These are phyloP conservation scores for Decapterus maruadsi DNA, from an alignment of 2,797 vertebrate genomes.

Conservation along the genomic window DNA sequence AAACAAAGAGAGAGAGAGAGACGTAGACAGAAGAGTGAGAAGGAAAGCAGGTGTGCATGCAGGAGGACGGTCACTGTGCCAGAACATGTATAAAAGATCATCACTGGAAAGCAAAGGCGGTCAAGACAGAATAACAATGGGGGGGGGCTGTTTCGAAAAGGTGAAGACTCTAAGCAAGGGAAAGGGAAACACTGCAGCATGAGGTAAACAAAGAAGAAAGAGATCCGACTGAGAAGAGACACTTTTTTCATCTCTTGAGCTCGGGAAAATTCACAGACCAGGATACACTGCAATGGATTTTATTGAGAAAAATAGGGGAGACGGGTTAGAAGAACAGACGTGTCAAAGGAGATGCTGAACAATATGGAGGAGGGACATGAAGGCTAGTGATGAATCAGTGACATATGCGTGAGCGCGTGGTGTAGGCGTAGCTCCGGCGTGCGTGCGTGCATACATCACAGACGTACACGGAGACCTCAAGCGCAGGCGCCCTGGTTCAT, in stretches of 20 bases:
- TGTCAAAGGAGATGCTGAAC: constrained; percentile 10
- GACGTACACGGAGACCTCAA: constrained; percentile 20
- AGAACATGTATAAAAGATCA: constrained; percentile 42
- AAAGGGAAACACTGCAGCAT: constrained; percentile 5
- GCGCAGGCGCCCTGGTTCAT: constrained; percentile 56
- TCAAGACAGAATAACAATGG: constrained; percentile 73
- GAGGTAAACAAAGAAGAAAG: constrained; percentile 40
- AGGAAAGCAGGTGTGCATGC: constrained; percentile 26
- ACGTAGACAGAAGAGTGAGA: constrained; percentile 24
- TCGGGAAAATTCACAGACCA: constrained; percentile 16
- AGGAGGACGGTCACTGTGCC: constrained; percentile 30
- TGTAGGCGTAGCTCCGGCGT: neutral
- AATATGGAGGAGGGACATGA: constrained; percentile 19
- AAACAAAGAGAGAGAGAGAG: constrained; percentile 4
- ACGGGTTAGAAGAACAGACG: constrained; percentile 7
- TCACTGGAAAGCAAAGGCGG: constrained; percentile 50
- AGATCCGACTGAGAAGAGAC: constrained; percentile 5
- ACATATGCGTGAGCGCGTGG: constrained; percentile 13
- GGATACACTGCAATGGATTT: constrained; percentile 2
- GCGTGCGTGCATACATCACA: neutral
- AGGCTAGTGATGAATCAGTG: constrained; percentile 20
- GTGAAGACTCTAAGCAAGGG: constrained; percentile 10
- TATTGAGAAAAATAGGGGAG: constrained; percentile 59
- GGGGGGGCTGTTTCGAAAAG: constrained; percentile 21
- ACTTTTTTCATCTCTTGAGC: constrained; percentile 21